Percentiles rank a stretch among this genome's conserved stretches.
phyloP scores from a whole-genome alignment of 2,113 vertebrate genomes.

The Entelurus aequoreus region DNA sequence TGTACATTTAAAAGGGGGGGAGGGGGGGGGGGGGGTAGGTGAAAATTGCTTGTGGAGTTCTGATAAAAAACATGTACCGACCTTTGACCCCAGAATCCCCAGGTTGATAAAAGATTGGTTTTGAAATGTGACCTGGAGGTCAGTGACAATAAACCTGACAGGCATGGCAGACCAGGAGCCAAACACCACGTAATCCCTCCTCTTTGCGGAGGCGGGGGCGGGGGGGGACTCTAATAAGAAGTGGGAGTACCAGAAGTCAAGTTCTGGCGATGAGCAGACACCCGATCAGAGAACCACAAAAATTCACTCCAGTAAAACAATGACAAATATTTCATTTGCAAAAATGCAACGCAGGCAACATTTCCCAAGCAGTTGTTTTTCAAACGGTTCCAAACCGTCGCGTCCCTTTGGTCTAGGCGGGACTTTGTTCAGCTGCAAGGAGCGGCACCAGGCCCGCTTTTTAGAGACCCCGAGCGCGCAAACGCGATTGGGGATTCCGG shows the following conservation, averaged over 20 bases:
- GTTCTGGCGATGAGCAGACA: not conserved
- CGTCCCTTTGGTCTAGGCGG: slow-evolving; percentile 43
- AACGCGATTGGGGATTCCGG: slow-evolving; percentile 34
- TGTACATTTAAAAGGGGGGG: not conserved
- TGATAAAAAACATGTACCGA: not conserved
- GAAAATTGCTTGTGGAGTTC: not conserved
- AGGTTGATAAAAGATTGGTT: not conserved
- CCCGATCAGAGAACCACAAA: not conserved
- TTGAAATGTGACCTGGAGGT: not conserved
- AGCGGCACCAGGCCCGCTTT: slow-evolving; percentile 45
- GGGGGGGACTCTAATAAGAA: too few relatives aligned
- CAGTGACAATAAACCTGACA: not conserved
- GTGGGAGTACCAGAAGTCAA: too few relatives aligned
- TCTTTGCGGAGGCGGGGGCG: too few relatives aligned
- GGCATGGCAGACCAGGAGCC: not conserved
- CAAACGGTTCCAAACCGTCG: slow-evolving; percentile 30
- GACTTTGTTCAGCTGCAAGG: slow-evolving; percentile 33
- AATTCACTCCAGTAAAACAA: not conserved
- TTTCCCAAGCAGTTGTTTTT: slow-evolving; percentile 30
- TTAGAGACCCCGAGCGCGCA: slow-evolving; percentile 31
- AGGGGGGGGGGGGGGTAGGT: not conserved
- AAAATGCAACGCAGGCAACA: slow-evolving; percentile 17
- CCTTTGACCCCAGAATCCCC: not conserved
- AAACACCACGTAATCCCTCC: not conserved
- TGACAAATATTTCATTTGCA: not conserved